A percentile compares a stretch with the other conserved stretches of the same genome.
Evolutionary conservation across 2,113 vertebrate genomes (phyloP).

Genomic region (Geothlypis trichas): DNA sequence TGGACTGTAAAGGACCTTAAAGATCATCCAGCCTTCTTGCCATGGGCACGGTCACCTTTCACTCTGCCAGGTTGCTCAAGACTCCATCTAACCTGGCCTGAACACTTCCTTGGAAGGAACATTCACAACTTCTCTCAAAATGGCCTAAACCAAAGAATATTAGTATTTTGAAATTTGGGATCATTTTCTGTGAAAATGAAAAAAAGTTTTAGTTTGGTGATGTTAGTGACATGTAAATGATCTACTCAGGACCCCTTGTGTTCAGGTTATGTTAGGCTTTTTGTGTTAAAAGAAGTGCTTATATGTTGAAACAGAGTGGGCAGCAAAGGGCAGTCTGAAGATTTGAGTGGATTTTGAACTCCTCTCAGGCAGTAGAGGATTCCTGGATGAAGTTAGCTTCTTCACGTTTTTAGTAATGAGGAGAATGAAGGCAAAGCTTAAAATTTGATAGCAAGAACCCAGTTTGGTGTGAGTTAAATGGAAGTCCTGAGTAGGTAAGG

Average conservation of each 20-base stretch:
- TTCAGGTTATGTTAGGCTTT: neutral
- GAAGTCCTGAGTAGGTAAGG: neutral
- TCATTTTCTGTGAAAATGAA: neutral
- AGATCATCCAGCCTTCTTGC: neutral
- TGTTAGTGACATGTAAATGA: neutral
- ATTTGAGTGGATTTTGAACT: neutral
- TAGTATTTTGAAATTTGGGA: accelerated
- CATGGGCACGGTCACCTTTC: neutral
- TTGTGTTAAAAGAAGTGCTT: neutral
- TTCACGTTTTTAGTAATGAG: neutral
- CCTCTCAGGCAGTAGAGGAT: neutral
- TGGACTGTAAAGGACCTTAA: neutral
- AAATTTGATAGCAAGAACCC: neutral
- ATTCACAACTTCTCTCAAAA: neutral
- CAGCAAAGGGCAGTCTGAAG: neutral
- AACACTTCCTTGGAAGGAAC: neutral
- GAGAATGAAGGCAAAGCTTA: neutral
- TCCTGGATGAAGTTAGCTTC: neutral
- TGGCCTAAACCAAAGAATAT: neutral
- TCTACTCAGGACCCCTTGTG: neutral
- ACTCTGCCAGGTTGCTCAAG: neutral
- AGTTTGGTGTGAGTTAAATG: neutral
- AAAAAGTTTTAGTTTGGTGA: neutral
- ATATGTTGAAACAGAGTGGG: neutral
- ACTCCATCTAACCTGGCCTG: neutral